These are phyloP conservation scores for Hydractinia echinata DNA, from an alignment of 30 jellyfish, hydroid and myxozoan species.

Conservation along the genomic window DNA sequence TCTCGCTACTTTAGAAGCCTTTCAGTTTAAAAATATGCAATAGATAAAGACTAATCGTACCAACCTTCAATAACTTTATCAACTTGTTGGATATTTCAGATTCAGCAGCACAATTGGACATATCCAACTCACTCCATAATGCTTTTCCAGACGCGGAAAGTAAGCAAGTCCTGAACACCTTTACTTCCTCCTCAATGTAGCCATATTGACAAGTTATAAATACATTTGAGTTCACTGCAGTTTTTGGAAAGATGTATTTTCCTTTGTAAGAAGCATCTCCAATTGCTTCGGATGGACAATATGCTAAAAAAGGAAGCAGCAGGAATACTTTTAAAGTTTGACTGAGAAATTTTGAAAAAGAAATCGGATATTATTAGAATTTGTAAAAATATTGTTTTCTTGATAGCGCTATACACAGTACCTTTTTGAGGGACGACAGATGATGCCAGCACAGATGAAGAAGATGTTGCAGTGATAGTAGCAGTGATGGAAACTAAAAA, in stretches of 20 bases:
- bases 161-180: background rate
- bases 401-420: too few species aligned
- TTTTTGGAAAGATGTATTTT: background rate
- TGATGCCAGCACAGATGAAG: too few species aligned
- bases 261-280: slow-evolving; percentile 5
- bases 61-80: background rate
- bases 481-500: too few species aligned
- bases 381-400: too few species aligned
- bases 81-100: background rate
- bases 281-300: background rate
- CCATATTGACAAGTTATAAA: background rate
- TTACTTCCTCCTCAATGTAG: background rate
- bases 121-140: background rate
- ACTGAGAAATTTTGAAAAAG: too few species aligned
- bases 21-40: too few species aligned
- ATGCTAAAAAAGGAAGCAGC: background rate
- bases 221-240: background rate
- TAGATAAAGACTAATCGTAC: background rate
- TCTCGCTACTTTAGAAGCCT: too few species aligned
- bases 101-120: slow-evolving; percentile 11
- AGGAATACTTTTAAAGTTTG: background rate
- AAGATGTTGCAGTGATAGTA: too few species aligned
- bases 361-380: too few species aligned
- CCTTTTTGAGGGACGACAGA: too few species aligned
- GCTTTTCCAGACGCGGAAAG: background rate